Conservation (phyloP, 1,140 invertebrate species). For the Acyrthosiphon pisum region DNA sequence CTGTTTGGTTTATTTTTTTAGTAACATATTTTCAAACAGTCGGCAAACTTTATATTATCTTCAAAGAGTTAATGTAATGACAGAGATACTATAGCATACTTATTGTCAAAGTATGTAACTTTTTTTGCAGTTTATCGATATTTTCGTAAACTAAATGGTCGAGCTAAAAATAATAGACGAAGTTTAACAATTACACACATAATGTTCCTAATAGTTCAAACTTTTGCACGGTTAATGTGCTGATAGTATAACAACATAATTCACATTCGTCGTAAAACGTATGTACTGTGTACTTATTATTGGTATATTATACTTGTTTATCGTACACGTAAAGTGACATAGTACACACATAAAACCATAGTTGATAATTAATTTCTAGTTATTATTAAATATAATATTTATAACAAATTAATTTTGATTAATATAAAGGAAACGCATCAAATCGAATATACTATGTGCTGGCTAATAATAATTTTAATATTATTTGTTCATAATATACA, state of each 20-base stretch:
- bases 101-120: neutral
- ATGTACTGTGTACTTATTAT: neutral
- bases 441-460: neutral
- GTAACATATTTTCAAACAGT: neutral
- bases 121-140: neutral
- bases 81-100: neutral
- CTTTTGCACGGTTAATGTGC: neutral
- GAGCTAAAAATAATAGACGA: neutral
- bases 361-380: too few species aligned
- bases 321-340: neutral
- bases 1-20: neutral
- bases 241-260: neutral
- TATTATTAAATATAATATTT: too few species aligned
- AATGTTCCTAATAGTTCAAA: neutral
- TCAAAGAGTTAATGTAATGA: neutral
- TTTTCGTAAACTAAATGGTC: neutral
- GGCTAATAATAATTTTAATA: neutral
- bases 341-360: neutral
- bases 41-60: neutral
- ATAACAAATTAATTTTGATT: too few species aligned
- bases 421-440: neutral
- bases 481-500: neutral
- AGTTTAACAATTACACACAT: neutral
- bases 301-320: neutral
- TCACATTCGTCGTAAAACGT: neutral